Evolutionary conservation across 2,888 invertebrate genomes (phyloP).

Genomic region (Glyphotaelius pellucidus): DNA sequence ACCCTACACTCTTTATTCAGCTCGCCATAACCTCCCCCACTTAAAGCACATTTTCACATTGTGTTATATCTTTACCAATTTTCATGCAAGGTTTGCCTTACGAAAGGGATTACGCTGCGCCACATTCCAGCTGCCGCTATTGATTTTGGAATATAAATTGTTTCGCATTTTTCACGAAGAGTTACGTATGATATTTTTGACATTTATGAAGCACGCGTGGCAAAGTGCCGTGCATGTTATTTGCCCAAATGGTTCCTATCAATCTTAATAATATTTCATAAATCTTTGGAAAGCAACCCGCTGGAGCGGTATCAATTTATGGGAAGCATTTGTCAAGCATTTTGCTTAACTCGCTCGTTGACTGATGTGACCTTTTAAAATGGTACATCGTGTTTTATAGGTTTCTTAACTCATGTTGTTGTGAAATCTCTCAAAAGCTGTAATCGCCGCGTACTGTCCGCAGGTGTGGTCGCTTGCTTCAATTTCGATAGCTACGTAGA

Average conservation of each 20-base stretch:
- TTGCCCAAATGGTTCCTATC: constrained; percentile 48
- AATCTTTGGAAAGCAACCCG: constrained; percentile 36
- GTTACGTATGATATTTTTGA: constrained; percentile 51
- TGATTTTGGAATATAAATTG: constrained; percentile 22
- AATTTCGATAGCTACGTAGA: neutral
- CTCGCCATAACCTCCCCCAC: constrained; percentile 2
- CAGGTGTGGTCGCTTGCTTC: neutral
- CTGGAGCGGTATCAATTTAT: constrained; percentile 37
- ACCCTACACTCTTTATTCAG: neutral
- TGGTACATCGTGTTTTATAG: neutral
- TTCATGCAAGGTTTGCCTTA: neutral
- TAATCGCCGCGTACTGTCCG: neutral
- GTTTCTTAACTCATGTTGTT: neutral
- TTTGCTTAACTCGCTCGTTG: constrained; percentile 41
- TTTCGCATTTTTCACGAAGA: constrained; percentile 28
- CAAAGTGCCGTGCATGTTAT: constrained; percentile 53
- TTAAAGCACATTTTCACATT: constrained; percentile 2
- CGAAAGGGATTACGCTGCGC: neutral
- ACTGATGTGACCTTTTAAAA: constrained; percentile 14
- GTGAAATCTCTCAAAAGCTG: neutral
- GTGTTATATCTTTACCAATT: neutral
- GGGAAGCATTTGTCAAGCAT: constrained; percentile 27
- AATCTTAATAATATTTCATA: constrained; percentile 48
- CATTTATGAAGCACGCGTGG: constrained; percentile 48
- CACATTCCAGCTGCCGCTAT: constrained; percentile 20